These are phyloP conservation scores for Crenichthys baileyi DNA, from an alignment of 2,797 vertebrate species.

Conservation along the genomic window DNA sequence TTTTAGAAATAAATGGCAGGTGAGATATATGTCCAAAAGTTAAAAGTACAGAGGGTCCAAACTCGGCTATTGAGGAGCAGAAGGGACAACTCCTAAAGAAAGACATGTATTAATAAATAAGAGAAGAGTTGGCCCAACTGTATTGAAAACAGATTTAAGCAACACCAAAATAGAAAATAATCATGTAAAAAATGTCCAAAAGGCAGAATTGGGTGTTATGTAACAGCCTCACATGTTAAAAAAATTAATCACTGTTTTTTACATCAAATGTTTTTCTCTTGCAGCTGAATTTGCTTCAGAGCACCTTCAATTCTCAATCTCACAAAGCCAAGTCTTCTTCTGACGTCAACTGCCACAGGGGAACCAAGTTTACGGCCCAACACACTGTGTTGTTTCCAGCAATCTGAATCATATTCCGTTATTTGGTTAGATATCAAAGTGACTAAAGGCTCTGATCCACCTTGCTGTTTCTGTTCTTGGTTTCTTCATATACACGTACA, in stretches of 20 bases:
- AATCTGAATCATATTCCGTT: constrained; percentile 21
- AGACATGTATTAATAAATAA: too few relatives aligned
- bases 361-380: not conserved
- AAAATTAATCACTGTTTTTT: constrained; percentile 16
- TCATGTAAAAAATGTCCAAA: constrained; percentile 37
- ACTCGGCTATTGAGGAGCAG: too few relatives aligned
- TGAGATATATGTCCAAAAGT: too few relatives aligned
- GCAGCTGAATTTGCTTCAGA: constrained; percentile 51
- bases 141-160: too few relatives aligned
- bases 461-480: constrained; percentile 4
- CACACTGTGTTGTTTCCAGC: constrained; percentile 12
- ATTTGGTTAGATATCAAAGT: constrained; percentile 19
- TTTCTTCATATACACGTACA: constrained; percentile 3
- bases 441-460: constrained; percentile 13
- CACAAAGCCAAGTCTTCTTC: constrained; percentile 43
- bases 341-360: constrained; percentile 41
- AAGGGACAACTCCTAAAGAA: too few relatives aligned
- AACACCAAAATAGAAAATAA: not conserved
- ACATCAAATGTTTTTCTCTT: constrained; percentile 26
- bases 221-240: constrained; percentile 39
- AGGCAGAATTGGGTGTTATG: constrained; percentile 47
- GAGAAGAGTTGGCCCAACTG: too few relatives aligned
- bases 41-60: too few relatives aligned
- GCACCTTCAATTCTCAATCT: constrained; percentile 29
- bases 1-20: too few relatives aligned